Conservation (phyloP, 2,888 invertebrate species). For the Notodonta dromedarius region DNA sequence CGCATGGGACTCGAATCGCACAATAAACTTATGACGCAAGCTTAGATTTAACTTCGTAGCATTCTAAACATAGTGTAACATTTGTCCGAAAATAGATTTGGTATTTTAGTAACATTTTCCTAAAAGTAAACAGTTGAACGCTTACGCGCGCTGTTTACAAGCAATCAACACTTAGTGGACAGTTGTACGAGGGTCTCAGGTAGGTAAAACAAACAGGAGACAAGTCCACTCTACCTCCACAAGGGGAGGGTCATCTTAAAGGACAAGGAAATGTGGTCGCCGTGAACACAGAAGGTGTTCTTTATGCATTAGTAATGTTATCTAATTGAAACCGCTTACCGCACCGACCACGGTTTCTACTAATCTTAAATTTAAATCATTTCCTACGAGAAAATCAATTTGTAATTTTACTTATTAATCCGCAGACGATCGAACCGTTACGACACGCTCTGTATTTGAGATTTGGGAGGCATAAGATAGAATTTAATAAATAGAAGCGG, state of each 20-base stretch:
- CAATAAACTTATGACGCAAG: conserved; percentile 80
- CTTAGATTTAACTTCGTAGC: conserved; percentile 26
- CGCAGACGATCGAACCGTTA: background rate
- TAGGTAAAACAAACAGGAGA: conserved; percentile 79
- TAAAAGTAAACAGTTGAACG: conserved; percentile 39
- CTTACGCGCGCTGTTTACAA: conserved; percentile 74
- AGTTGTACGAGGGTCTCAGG: conserved; percentile 75
- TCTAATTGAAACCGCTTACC: conserved; percentile 78
- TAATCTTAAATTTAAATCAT: conserved; percentile 64
- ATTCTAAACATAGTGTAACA: conserved; percentile 32
- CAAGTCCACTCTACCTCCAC: conserved; percentile 64
- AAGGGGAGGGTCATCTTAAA: conserved; percentile 74
- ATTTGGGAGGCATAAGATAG: conserved; percentile 35
- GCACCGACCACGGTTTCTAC: conserved; percentile 56
- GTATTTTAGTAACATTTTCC: conserved; percentile 36
- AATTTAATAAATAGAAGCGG: conserved; percentile 54
- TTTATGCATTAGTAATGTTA: conserved; percentile 78
- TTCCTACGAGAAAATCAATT: conserved; percentile 19
- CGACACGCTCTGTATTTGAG: conserved; percentile 30
- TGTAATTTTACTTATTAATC: conserved; percentile 26
- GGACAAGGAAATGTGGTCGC: conserved; percentile 72
- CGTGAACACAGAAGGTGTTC: conserved; percentile 68
- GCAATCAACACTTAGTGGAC: conserved; percentile 82
- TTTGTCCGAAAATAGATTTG: conserved; percentile 21
- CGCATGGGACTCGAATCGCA: conserved; percentile 74